Conservation (phyloP, 2,113 vertebrate genomes). For the Crotalus tigris region DNA sequence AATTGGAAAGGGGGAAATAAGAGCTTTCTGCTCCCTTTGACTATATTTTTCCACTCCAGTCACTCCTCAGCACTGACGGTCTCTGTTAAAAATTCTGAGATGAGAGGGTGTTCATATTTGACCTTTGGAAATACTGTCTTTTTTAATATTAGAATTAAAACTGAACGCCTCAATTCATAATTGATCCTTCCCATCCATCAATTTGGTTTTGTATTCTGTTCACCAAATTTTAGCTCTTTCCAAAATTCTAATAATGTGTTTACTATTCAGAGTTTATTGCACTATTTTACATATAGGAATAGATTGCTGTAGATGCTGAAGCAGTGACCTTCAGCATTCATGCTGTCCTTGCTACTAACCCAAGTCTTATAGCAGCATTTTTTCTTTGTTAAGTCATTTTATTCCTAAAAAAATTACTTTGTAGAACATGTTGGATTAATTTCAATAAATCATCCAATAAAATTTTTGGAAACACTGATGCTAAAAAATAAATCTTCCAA, state of each 20-base stretch:
- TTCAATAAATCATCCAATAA: conserved; percentile 34
- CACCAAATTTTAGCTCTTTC: background rate
- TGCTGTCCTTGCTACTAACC: background rate
- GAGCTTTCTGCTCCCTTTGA: background rate
- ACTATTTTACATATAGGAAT: conserved; percentile 7
- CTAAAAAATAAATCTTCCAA: conserved; percentile 61
- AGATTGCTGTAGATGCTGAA: conserved; percentile 12
- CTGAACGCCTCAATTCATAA: conserved; percentile 8
- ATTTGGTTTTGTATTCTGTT: conserved; percentile 24
- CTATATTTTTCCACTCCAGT: background rate
- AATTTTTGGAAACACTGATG: conserved; percentile 40
- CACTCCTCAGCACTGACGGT: background rate
- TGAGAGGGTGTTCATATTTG: background rate
- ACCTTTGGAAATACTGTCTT: background rate
- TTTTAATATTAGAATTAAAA: conserved; percentile 26
- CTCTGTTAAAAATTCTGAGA: background rate
- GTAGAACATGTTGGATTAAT: conserved; percentile 26
- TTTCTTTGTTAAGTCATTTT: conserved; percentile 5
- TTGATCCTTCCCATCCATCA: background rate
- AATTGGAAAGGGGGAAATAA: background rate
- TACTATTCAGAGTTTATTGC: conserved; percentile 20
- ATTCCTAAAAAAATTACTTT: background rate
- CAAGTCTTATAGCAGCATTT: conserved; percentile 18
- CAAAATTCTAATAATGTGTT: conserved; percentile 1
- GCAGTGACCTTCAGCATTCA: conserved; percentile 15